Conservation (phyloP, 2,113 vertebrate genomes). For the Psittacula cyanocephala region DNA sequence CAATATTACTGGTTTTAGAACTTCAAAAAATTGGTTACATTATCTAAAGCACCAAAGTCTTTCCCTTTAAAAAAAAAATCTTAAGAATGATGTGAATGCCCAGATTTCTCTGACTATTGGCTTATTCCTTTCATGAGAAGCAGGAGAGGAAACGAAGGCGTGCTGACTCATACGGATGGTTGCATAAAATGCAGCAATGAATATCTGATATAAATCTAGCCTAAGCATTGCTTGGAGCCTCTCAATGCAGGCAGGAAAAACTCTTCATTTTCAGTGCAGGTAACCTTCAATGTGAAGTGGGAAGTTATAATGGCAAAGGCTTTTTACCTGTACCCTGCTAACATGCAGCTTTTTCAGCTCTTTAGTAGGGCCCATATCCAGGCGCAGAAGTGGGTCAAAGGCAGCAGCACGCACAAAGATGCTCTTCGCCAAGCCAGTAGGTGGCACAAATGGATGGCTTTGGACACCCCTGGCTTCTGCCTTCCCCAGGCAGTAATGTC, state of each 20-base stretch:
- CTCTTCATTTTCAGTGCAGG: background rate
- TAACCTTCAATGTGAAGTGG: accelerated
- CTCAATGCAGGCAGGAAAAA: background rate
- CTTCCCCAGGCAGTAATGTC: accelerated
- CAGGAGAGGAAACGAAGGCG: background rate
- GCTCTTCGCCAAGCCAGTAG: background rate
- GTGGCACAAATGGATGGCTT: background rate
- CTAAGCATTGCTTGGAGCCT: background rate
- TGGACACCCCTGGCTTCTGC: accelerated
- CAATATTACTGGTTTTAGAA: background rate
- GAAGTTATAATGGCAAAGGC: too few species aligned
- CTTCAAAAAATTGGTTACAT: accelerated
- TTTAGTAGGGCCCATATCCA: accelerated
- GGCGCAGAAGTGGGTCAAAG: background rate
- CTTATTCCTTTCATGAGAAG: background rate
- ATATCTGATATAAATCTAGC: background rate
- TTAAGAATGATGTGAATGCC: background rate
- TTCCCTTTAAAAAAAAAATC: background rate
- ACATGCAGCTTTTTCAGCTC: accelerated
- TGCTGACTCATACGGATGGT: background rate
- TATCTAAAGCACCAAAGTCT: background rate
- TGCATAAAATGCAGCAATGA: background rate
- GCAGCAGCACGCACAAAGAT: background rate
- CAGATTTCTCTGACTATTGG: background rate
- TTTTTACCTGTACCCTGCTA: accelerated